phyloP scores from a whole-genome alignment of 1,140 invertebrate species.

The Leptinotarsa texana region DNA sequence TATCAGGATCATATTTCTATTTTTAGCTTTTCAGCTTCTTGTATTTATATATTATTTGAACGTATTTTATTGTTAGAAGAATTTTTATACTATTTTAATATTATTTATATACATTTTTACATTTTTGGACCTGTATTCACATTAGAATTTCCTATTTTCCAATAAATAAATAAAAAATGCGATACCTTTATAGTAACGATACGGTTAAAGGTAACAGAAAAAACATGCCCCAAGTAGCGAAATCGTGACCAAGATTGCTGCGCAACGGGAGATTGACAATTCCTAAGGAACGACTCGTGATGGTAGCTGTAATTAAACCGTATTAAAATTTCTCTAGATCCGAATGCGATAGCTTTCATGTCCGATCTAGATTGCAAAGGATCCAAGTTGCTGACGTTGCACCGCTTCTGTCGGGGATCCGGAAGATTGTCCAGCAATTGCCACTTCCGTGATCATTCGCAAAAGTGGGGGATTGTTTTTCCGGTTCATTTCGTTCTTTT shows the following conservation, averaged over 20 bases:
- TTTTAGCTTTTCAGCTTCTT: too few relatives aligned
- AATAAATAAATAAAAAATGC: too few relatives aligned
- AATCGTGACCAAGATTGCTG: not conserved
- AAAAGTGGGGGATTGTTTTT: not conserved
- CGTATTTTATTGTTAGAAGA: too few relatives aligned
- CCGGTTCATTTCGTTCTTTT: not conserved
- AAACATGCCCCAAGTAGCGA: constrained; percentile 11
- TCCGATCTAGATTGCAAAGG: not conserved
- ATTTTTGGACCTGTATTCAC: too few relatives aligned
- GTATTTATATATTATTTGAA: too few relatives aligned
- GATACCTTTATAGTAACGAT: not conserved
- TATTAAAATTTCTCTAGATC: constrained; percentile 9
- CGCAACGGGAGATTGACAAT: constrained; percentile 11
- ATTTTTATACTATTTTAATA: too few relatives aligned
- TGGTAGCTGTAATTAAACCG: constrained; percentile 12
- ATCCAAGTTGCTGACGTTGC: not conserved
- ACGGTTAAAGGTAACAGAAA: not conserved
- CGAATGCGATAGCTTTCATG: not conserved
- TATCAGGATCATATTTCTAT: too few relatives aligned
- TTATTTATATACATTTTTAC: too few relatives aligned
- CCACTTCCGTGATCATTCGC: not conserved
- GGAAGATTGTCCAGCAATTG: not conserved
- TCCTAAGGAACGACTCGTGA: constrained; percentile 9
- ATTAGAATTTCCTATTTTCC: too few relatives aligned
- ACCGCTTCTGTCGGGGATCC: not conserved